Evolutionary conservation across 2,113 vertebrate genomes (phyloP).

Genomic region (Potamarius usumacintae): DNA sequence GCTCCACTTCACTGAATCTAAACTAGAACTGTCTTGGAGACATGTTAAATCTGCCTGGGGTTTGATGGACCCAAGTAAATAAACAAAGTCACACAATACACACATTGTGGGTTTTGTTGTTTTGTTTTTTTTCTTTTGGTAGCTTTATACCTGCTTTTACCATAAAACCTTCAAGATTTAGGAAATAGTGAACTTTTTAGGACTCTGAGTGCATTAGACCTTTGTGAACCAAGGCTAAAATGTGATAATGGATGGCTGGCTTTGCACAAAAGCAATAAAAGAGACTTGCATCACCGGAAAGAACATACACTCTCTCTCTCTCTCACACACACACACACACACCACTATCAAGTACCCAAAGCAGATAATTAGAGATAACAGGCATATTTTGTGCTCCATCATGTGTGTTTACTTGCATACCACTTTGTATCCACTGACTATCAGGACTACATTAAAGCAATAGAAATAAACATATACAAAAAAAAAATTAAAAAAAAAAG

Average conservation of each 20-base stretch:
- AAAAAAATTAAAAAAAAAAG: too few relatives aligned
- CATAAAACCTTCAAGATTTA: background rate
- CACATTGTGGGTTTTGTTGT: background rate
- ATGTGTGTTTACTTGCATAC: slow-evolving; percentile 21
- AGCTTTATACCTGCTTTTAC: background rate
- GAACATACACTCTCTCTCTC: background rate
- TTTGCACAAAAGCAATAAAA: slow-evolving; percentile 20
- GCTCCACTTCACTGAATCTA: background rate
- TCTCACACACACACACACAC: background rate
- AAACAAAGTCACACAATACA: background rate
- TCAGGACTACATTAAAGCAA: background rate
- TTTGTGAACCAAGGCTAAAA: background rate
- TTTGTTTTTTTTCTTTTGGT: background rate
- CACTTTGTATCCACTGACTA: background rate
- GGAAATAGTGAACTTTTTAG: background rate
- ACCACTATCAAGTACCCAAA: slow-evolving; percentile 11
- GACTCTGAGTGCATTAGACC: slow-evolving; percentile 11
- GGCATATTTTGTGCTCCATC: slow-evolving; percentile 10
- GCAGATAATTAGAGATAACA: slow-evolving; percentile 35
- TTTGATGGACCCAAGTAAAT: background rate
- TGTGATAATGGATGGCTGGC: slow-evolving; percentile 20
- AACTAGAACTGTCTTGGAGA: background rate
- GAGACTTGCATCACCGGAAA: slow-evolving; percentile 2
- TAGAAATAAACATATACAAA: too few relatives aligned
- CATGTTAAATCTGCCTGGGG: background rate